Conservation (phyloP, 1,140 invertebrate species). For the Rhopalosiphum padi region DNA sequence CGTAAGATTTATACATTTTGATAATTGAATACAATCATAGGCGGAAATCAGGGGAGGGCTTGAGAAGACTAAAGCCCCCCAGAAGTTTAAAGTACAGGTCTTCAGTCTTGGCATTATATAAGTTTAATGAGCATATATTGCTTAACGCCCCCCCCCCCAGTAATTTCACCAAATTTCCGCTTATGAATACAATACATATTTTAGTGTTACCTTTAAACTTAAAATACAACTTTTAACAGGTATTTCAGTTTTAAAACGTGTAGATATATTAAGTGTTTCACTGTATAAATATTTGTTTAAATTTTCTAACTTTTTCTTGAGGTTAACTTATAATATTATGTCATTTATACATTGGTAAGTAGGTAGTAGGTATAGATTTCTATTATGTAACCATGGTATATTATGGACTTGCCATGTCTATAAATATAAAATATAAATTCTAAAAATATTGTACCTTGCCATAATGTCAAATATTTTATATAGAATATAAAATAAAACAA, state of each 20-base stretch:
- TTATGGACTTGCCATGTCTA: not conserved
- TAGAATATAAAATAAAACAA: no score
- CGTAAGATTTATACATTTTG: not conserved
- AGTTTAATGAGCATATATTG: no score
- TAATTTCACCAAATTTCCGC: no score
- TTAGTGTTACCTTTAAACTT: not conserved
- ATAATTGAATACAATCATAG: not conserved
- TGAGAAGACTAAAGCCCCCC: no score
- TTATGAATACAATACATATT: not conserved
- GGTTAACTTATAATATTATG: not conserved
- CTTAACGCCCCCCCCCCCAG: no score
- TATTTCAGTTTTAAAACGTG: not conserved
- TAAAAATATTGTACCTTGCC: not conserved
- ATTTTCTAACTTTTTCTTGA: not conserved
- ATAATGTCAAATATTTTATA: not conserved
- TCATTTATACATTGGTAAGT: not conserved
- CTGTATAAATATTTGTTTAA: not conserved
- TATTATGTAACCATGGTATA: not conserved
- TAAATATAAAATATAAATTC: not conserved
- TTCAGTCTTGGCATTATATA: no score
- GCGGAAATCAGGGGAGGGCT: no score
- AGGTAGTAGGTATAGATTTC: not conserved
- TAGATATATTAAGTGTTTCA: not conserved
- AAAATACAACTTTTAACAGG: not conserved
- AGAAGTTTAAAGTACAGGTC: no score